These are phyloP conservation scores for Drosophila tsacasi DNA, from an alignment of 1,140 invertebrate species.

Conservation along the genomic window DNA sequence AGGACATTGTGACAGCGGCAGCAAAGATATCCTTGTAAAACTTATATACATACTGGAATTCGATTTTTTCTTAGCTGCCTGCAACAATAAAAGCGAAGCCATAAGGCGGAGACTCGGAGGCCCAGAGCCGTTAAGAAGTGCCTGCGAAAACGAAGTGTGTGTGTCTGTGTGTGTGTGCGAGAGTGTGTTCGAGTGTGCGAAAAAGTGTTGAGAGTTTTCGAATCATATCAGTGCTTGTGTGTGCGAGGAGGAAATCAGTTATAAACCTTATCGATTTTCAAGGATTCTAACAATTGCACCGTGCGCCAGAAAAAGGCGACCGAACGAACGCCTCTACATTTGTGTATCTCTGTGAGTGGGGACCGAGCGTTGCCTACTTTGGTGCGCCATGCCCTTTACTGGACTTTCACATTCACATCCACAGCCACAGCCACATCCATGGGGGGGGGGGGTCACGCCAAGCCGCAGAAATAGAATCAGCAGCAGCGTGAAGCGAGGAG, in stretches of 20 bases:
- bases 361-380: conserved; percentile 65
- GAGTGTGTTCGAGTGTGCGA: conserved; percentile 9
- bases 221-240: conserved; percentile 1
- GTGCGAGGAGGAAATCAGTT: background rate
- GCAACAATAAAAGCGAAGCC: conserved; percentile 21
- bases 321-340: conserved; percentile 5
- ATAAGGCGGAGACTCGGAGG: conserved; percentile 7
- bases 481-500: conserved; percentile 9
- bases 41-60: conserved; percentile 76
- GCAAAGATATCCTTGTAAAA: conserved; percentile 70
- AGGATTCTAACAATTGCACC: conserved; percentile 21
- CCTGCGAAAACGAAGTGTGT: conserved; percentile 1
- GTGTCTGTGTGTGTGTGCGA: background rate
- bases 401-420: conserved; percentile 28
- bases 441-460: conserved; percentile 19
- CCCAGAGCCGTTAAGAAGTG: conserved; percentile 1
- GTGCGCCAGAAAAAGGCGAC: background rate
- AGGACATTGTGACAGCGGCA: conserved; percentile 61
- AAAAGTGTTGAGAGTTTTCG: conserved; percentile 11
- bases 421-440: background rate
- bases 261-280: conserved; percentile 19
- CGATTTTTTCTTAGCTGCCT: conserved; percentile 64
- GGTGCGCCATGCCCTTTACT: conserved; percentile 55
- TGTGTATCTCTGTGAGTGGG: conserved; percentile 21
- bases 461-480: conserved; percentile 42